A percentile compares a stretch with the other conserved stretches of the same genome.
Evolutionary conservation across 2,797 vertebrate genomes (phyloP).

Genomic region (Rhinella marina): DNA sequence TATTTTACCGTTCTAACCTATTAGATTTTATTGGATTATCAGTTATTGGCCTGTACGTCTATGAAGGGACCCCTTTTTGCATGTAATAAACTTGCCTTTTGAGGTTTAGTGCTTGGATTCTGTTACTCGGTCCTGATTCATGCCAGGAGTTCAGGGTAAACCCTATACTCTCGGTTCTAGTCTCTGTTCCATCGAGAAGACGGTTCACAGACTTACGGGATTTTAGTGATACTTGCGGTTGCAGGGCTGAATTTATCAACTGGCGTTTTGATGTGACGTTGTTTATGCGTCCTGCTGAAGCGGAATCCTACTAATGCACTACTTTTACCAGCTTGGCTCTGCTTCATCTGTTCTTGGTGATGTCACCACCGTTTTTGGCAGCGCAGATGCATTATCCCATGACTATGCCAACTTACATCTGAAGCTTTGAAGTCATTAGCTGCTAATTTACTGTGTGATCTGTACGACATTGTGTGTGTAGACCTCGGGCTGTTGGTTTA

Average conservation of each 20-base stretch:
- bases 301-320: not conserved
- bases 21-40: not conserved
- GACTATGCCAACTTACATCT: not conserved
- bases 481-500: not conserved
- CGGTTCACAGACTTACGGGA: not conserved
- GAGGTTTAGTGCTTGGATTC: conserved; percentile 5
- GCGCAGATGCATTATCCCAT: not conserved
- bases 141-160: not conserved
- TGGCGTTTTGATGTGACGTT: not conserved
- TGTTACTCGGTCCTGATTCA: not conserved
- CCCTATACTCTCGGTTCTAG: no score
- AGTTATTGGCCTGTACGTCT: not conserved
- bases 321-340: not conserved
- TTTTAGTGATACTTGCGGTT: not conserved
- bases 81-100: not conserved
- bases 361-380: not conserved
- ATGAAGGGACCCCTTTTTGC: not conserved
- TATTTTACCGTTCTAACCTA: not conserved
- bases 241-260: not conserved
- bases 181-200: no score
- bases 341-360: not conserved
- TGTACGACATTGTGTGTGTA: not conserved
- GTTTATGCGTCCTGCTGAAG: not conserved
- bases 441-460: not conserved
- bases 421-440: conserved; percentile 24